These are phyloP conservation scores for Megathymus violae DNA, from an alignment of 1,140 invertebrate genomes.

Conservation along the genomic window DNA sequence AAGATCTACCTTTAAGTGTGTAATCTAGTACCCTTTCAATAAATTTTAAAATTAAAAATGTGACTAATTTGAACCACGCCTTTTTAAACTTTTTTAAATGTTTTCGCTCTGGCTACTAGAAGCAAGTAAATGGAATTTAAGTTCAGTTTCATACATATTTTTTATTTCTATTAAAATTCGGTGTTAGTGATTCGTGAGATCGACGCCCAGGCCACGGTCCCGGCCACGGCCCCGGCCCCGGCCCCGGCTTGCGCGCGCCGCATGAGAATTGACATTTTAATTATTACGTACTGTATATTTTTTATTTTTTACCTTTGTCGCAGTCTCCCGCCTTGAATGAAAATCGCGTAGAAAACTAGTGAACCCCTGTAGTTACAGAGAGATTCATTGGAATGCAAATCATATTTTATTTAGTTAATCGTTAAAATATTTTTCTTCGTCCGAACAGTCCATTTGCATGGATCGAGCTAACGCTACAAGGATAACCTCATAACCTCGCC, in stretches of 20 bases:
- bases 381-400: constrained; percentile 73
- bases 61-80: constrained; percentile 27
- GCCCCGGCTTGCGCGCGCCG: constrained; percentile 70
- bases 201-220: too few relatives aligned
- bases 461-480: constrained; percentile 3
- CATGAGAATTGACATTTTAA: constrained; percentile 59
- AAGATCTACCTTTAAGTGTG: constrained; percentile 9
- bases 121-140: constrained; percentile 76
- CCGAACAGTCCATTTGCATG: constrained; percentile 25
- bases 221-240: too few relatives aligned
- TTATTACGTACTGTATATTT: constrained; percentile 45
- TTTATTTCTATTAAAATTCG: constrained; percentile 37
- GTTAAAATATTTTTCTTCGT: background rate
- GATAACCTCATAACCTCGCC: too few relatives aligned
- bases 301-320: constrained; percentile 49
- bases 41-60: constrained; percentile 54
- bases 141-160: constrained; percentile 41
- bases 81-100: constrained; percentile 63
- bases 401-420: background rate
- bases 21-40: constrained; percentile 10
- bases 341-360: constrained; percentile 66
- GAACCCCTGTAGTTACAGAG: constrained; percentile 67
- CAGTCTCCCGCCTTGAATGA: constrained; percentile 64
- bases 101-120: constrained; percentile 83
- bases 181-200: constrained; percentile 63